phyloP scores from a whole-genome alignment of 2,888 invertebrate species.

The Heteromyza rotundicornis region DNA sequence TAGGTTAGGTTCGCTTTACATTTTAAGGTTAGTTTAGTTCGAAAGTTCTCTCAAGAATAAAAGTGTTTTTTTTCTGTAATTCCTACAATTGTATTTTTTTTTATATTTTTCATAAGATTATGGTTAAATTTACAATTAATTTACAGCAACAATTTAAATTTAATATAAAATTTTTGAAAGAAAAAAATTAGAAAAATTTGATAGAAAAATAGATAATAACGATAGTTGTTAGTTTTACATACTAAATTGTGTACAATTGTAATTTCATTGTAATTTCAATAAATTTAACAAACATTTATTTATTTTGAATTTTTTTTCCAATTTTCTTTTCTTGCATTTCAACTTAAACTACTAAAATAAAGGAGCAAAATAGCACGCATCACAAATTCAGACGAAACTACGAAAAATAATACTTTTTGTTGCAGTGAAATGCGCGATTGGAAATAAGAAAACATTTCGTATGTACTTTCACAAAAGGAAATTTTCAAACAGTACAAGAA shows the following conservation, averaged over 20 bases:
- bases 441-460: too few relatives aligned
- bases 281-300: background rate
- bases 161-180: background rate
- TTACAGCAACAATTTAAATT: background rate
- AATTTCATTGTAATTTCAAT: background rate
- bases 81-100: background rate
- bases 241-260: background rate
- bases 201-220: slow-evolving; percentile 18
- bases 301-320: too few relatives aligned
- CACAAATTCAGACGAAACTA: background rate
- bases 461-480: too few relatives aligned
- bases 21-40: too few relatives aligned
- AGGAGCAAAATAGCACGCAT: background rate
- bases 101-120: background rate
- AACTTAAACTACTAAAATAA: background rate
- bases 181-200: background rate
- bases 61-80: too few relatives aligned
- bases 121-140: slow-evolving; percentile 7
- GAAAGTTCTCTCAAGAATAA: too few relatives aligned
- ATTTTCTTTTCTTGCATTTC: too few relatives aligned
- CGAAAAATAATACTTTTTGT: background rate
- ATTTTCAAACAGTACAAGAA: background rate
- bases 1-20: too few relatives aligned
- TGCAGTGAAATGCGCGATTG: too few relatives aligned
- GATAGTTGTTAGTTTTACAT: background rate